phyloP scores from a whole-genome alignment of 2,888 invertebrate species.

The Mycogona germanica region DNA sequence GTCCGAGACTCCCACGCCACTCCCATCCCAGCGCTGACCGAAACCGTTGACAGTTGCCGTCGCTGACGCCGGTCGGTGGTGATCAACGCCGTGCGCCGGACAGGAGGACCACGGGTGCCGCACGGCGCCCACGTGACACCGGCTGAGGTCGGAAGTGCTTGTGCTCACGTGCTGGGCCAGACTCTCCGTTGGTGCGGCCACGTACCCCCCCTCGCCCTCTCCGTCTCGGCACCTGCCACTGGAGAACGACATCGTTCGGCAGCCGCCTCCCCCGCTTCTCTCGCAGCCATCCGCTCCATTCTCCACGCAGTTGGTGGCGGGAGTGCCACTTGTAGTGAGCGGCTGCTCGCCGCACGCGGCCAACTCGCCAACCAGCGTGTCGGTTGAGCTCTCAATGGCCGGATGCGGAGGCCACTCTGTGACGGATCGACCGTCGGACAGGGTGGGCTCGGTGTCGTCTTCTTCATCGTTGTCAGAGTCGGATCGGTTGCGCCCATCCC shows the following conservation, averaged over 20 bases:
- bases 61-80: slow-evolving; percentile 6
- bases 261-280: not conserved
- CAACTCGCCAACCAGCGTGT: slow-evolving; percentile 37
- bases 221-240: not conserved
- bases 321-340: too few relatives aligned
- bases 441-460: not conserved
- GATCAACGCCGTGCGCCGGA: too few relatives aligned
- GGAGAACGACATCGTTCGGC: not conserved
- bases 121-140: slow-evolving; percentile 4
- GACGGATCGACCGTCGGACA: not conserved
- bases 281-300: too few relatives aligned
- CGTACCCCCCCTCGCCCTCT: too few relatives aligned
- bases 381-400: slow-evolving; percentile 42
- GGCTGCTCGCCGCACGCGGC: too few relatives aligned
- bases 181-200: not conserved
- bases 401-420: slow-evolving; percentile 9
- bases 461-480: slow-evolving; percentile 22
- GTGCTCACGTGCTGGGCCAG: slow-evolving; percentile 27
- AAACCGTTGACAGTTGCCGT: slow-evolving; percentile 7
- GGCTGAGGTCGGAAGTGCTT: slow-evolving; percentile 30
- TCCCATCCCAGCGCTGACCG: not conserved
- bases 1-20: too few relatives aligned
- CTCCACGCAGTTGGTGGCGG: too few relatives aligned
- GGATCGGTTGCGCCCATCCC: not conserved
- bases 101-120: not conserved